These are phyloP conservation scores for Deroptyus accipitrinus DNA, from an alignment of 2,113 vertebrate species.

Conservation along the genomic window DNA sequence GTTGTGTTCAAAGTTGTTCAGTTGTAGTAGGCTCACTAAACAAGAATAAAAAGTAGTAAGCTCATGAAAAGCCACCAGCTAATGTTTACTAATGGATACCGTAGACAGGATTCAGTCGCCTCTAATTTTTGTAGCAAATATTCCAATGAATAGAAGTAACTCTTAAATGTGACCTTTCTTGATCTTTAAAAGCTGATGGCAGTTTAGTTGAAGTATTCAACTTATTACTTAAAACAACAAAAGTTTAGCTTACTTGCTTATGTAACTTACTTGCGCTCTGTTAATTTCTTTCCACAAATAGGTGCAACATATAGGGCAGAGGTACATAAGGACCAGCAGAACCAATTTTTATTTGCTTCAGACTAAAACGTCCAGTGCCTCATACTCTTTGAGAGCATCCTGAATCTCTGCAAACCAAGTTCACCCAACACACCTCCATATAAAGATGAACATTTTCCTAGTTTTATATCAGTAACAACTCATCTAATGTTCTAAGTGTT, in stretches of 20 bases:
- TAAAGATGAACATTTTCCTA: neutral
- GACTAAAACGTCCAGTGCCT: neutral
- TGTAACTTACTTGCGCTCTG: neutral
- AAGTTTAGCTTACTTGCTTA: neutral
- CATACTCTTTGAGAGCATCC: neutral
- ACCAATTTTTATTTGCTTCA: constrained; percentile 17
- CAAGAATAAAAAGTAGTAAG: neutral
- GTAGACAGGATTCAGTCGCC: neutral
- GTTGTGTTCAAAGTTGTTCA: neutral
- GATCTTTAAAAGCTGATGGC: neutral
- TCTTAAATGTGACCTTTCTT: neutral
- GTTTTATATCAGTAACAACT: neutral
- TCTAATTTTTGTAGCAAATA: neutral
- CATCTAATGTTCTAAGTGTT: neutral
- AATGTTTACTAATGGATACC: neutral
- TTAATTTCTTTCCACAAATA: neutral
- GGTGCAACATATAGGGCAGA: neutral
- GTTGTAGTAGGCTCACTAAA: neutral
- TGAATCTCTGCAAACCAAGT: neutral
- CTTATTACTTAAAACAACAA: neutral
- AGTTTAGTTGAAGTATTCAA: neutral
- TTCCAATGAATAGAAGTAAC: neutral
- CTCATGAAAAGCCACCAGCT: neutral
- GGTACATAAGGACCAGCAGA: neutral
- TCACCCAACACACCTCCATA: neutral